These are phyloP conservation scores for Paratilapia polleni DNA, from an alignment of 2,113 vertebrate species.

Conservation along the genomic window DNA sequence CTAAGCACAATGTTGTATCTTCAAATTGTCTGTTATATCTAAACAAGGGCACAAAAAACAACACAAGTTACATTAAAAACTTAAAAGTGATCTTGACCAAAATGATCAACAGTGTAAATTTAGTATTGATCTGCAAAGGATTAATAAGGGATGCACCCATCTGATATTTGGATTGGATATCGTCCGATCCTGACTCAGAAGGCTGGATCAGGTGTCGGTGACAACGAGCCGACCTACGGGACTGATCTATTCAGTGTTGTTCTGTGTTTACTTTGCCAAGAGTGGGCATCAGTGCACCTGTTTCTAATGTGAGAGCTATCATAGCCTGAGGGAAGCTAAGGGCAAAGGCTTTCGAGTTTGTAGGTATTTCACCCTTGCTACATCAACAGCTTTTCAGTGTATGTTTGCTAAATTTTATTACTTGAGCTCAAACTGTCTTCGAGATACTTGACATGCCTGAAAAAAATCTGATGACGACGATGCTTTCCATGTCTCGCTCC, in stretches of 20 bases:
- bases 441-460: background rate
- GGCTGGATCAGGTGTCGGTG: background rate
- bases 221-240: background rate
- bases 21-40: too few species aligned
- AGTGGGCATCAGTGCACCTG: background rate
- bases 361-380: background rate
- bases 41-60: background rate
- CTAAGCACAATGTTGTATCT: too few species aligned
- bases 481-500: background rate
- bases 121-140: background rate
- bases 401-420: background rate
- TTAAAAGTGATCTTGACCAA: background rate
- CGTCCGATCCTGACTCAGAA: background rate
- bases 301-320: background rate
- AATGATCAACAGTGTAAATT: background rate
- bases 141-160: background rate
- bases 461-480: background rate
- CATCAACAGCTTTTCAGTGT: background rate
- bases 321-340: background rate
- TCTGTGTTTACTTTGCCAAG: background rate
- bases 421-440: background rate
- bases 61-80: background rate
- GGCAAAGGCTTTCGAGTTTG: background rate
- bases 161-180: background rate
- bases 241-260: background rate